Percentiles rank a stretch among this genome's conserved stretches.
Evolutionary conservation across 2,888 invertebrate species (phyloP).

Genomic region (Lucinisca nassula): DNA sequence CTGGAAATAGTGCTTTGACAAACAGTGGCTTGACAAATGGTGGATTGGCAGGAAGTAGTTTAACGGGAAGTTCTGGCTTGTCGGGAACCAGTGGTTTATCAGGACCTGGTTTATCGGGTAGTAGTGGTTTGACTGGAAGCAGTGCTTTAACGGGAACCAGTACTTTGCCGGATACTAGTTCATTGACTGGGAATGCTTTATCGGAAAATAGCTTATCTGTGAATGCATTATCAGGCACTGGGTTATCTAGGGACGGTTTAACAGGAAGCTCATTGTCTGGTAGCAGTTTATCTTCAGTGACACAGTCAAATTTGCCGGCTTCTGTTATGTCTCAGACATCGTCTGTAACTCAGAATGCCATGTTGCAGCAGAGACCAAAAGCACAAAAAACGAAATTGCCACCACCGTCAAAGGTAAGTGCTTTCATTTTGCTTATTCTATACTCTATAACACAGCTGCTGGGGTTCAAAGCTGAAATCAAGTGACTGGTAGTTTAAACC

Average conservation of each 20-base stretch:
- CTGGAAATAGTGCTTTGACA: conserved; percentile 37
- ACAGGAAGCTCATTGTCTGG: conserved; percentile 28
- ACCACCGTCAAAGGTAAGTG: conserved; percentile 94
- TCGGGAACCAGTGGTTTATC: background rate
- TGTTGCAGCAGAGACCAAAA: conserved; percentile 89
- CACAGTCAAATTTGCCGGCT: conserved; percentile 57
- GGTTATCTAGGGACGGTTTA: conserved; percentile 17
- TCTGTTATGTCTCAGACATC: conserved; percentile 55
- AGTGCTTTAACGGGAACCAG: conserved; percentile 38
- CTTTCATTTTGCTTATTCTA: too few relatives aligned
- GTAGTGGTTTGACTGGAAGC: conserved; percentile 16
- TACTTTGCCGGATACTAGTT: background rate
- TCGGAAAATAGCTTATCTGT: conserved; percentile 56
- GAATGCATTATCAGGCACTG: conserved; percentile 50
- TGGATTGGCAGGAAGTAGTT: conserved; percentile 45
- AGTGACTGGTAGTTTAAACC: too few relatives aligned
- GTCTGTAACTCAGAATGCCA: conserved; percentile 66
- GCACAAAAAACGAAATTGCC: conserved; percentile 91
- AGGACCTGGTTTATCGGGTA: background rate
- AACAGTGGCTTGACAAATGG: conserved; percentile 37
- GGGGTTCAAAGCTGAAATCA: too few relatives aligned
- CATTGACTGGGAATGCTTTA: conserved; percentile 38
- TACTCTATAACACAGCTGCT: too few relatives aligned
- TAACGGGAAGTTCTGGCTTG: conserved; percentile 44
- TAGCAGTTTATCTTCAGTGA: conserved; percentile 57